phyloP scores from a whole-genome alignment of 2,113 vertebrate species.

The Menidia beryllina region DNA sequence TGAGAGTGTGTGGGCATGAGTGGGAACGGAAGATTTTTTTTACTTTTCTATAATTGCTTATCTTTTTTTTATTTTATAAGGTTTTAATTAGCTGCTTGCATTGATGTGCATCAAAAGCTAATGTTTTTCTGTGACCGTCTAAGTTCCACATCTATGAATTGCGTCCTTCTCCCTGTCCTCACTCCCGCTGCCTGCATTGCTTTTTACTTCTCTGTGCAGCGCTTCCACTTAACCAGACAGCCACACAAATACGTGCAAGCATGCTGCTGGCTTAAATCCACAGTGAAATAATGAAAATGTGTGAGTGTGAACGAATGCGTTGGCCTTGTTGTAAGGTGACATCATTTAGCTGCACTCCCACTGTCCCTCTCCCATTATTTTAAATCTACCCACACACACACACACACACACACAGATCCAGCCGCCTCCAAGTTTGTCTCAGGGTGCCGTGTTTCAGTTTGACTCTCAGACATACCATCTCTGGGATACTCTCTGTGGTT shows the following conservation, averaged over 20 bases:
- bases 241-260: conserved; percentile 33
- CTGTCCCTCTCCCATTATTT: conserved; percentile 28
- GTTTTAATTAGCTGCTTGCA: conserved; percentile 47
- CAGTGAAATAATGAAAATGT: conserved; percentile 43
- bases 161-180: background rate
- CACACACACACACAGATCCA: background rate
- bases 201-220: conserved; percentile 6
- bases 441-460: conserved; percentile 10
- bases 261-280: conserved; percentile 20
- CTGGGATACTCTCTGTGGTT: background rate
- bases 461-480: conserved; percentile 3
- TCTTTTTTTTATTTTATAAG: conserved; percentile 5
- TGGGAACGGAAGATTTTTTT: conserved; percentile 26
- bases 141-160: conserved; percentile 5
- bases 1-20: conserved; percentile 19
- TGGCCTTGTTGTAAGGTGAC: conserved; percentile 16
- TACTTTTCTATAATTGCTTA: background rate
- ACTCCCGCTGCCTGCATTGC: background rate
- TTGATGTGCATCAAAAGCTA: conserved; percentile 31
- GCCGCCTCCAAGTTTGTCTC: background rate
- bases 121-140: conserved; percentile 18
- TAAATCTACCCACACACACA: conserved; percentile 1
- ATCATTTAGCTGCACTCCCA: conserved; percentile 52
- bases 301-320: conserved; percentile 20
- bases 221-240: conserved; percentile 17